These are phyloP conservation scores for Meandrusa payeni DNA, from an alignment of 2,888 invertebrate genomes.

Conservation along the genomic window DNA sequence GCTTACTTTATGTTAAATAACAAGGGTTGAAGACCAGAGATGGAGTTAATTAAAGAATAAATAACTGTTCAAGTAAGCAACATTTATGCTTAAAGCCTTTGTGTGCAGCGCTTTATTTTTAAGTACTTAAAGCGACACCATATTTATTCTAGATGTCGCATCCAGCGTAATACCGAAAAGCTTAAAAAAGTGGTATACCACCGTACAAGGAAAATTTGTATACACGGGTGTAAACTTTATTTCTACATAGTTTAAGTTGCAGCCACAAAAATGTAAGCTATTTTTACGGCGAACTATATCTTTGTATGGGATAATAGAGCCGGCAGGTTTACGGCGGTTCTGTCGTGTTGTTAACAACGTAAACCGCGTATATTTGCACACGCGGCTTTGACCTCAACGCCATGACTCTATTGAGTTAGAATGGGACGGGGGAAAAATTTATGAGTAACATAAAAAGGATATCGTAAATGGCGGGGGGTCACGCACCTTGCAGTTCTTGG, in stretches of 20 bases:
- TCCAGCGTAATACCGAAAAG: neutral
- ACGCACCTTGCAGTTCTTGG: no score
- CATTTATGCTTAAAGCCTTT: slow-evolving; percentile 10
- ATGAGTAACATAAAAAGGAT: slow-evolving; percentile 14
- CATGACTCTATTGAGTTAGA: slow-evolving; percentile 9
- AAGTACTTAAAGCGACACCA: slow-evolving; percentile 4
- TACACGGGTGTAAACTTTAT: slow-evolving; percentile 14
- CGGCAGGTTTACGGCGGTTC: slow-evolving; percentile 21
- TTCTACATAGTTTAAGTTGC: slow-evolving; percentile 13
- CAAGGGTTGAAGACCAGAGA: slow-evolving; percentile 6
- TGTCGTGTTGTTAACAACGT: slow-evolving; percentile 23
- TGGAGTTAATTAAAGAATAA: slow-evolving; percentile 20
- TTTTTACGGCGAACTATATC: slow-evolving; percentile 24
- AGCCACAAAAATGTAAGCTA: slow-evolving; percentile 20
- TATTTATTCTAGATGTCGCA: slow-evolving; percentile 10
- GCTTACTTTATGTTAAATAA: slow-evolving; percentile 17
- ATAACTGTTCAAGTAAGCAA: slow-evolving; percentile 11
- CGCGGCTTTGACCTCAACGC: slow-evolving; percentile 21
- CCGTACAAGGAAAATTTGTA: slow-evolving; percentile 10
- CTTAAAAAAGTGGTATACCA: slow-evolving; percentile 6
- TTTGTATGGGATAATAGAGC: slow-evolving; percentile 22
- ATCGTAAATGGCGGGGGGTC: no score
- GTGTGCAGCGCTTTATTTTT: slow-evolving; percentile 7
- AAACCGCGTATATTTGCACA: slow-evolving; percentile 20
- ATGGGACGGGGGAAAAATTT: slow-evolving; percentile 1